Evolutionary conservation across 2,113 vertebrate genomes (phyloP).

Genomic region (Pampusana beccarii): DNA sequence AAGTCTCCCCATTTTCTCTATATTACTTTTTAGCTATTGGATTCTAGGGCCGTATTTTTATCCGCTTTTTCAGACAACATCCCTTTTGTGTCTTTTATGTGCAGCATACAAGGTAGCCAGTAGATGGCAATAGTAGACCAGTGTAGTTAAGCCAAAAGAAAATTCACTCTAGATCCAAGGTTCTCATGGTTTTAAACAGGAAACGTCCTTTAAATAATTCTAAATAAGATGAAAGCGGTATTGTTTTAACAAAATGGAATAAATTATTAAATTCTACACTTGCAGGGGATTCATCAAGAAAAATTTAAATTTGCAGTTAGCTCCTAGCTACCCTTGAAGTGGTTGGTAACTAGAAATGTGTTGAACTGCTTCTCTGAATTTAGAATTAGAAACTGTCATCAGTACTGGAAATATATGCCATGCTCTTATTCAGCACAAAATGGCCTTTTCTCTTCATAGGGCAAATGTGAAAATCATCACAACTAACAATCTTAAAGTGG

Average conservation of each 20-base stretch:
- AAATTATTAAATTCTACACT: constrained; percentile 40
- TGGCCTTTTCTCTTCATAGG: constrained; percentile 10
- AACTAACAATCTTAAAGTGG: neutral
- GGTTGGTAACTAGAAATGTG: neutral
- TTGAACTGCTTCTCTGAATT: constrained; percentile 60
- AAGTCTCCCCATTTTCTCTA: neutral
- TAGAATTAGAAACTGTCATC: constrained; percentile 46
- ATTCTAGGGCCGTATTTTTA: neutral
- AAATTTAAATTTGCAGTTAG: constrained; percentile 34
- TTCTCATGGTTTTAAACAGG: constrained; percentile 34
- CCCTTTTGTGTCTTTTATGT: neutral
- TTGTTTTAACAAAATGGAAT: constrained; percentile 40
- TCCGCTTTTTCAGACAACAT: neutral
- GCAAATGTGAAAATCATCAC: neutral
- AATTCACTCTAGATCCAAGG: neutral
- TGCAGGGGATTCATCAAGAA: neutral
- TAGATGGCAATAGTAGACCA: constrained; percentile 79
- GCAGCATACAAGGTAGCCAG: constrained; percentile 44
- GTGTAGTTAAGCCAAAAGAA: neutral
- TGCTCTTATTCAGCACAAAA: constrained; percentile 20
- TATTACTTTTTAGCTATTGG: neutral
- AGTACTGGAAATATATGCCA: neutral
- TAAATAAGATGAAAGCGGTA: constrained; percentile 33
- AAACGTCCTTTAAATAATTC: constrained; percentile 35
- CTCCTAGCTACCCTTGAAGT: neutral